Evolutionary conservation across 2,797 vertebrate genomes (phyloP).

Genomic region (Prunella strophiata): DNA sequence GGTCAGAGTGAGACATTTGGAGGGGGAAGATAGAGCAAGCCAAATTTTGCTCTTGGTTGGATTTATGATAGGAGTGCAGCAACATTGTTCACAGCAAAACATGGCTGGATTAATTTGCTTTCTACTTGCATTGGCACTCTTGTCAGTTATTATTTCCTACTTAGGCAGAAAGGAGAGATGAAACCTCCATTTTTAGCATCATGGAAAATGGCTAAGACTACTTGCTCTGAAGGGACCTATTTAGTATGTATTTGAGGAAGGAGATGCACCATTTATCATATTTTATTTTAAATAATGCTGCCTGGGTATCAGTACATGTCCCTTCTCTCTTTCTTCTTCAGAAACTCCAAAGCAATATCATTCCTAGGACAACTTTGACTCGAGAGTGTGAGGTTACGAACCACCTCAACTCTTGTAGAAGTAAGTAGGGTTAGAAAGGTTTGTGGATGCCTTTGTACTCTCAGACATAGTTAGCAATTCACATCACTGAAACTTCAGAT

Average conservation of each 20-base stretch:
- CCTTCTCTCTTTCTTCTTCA: neutral
- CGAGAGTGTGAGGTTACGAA: neutral
- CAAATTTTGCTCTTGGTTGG: conserved; percentile 6
- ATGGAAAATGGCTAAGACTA: neutral
- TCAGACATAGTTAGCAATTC: neutral
- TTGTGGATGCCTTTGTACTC: neutral
- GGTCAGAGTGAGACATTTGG: conserved; percentile 21
- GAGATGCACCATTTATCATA: neutral
- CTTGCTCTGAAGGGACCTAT: neutral
- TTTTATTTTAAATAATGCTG: neutral
- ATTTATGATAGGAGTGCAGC: neutral
- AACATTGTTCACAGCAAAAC: neutral
- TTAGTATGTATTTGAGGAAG: neutral
- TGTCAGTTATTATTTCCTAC: neutral
- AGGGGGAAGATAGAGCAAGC: neutral
- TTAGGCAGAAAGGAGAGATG: neutral
- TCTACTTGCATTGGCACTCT: neutral
- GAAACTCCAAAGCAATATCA: neutral
- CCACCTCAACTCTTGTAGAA: neutral
- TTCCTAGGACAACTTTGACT: neutral
- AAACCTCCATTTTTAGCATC: neutral
- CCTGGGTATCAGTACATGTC: neutral
- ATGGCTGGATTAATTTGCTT: neutral
- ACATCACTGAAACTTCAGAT: neutral
- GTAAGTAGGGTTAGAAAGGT: neutral